Evolutionary conservation across 2,113 vertebrate genomes (phyloP), one percentile per base, ranked within the genome.

Genomic region (Cranoglanis bouderius): DNA sequence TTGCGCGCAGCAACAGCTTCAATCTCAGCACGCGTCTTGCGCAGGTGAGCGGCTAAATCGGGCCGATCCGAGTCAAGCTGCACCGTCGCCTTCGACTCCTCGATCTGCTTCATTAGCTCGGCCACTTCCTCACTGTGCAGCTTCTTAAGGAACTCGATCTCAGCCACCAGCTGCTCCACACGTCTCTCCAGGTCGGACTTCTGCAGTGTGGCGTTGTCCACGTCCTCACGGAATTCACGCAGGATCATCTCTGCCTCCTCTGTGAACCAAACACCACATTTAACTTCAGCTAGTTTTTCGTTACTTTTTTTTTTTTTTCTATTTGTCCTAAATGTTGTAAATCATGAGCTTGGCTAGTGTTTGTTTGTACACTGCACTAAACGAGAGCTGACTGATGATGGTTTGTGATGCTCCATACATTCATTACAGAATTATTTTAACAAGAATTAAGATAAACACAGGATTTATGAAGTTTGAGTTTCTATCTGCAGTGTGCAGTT

Each of bases 191-290:
- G 94, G 24, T 95, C 95, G 3, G 94, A 95, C 53, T 96, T 96
- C 91, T 96, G 95, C 65, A 96, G 92, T 0, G 95, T 95, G 65
- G 96, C 96, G 0, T 94, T 94, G 82, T 96, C 96, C 3, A 96
- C 94, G 14, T 96, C 95, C 91, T 96, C 94, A 13, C 94, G 94
- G 91, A 96, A 97, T 93, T 97, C 95, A 10, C 90, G 94, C 84
- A 96, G 92, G 88, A 96, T 96, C 85, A 94, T 93, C 88, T 96
- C 95, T 0, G 96, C 96, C 86, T 96, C 96, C 80, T 95, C 96
- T 96, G 87, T 82, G 51, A 87, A 38, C 38, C 21, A 67, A 63
- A 87, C 29, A 46, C 4, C 55, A 83, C 35, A 82, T 82, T 40
- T 82, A 38, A 38, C 29, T 57, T 82, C 35, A 59, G 53, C 35